These are phyloP conservation scores for Pegoplata infirma DNA, from an alignment of 2,888 invertebrate genomes.

Conservation along the genomic window DNA sequence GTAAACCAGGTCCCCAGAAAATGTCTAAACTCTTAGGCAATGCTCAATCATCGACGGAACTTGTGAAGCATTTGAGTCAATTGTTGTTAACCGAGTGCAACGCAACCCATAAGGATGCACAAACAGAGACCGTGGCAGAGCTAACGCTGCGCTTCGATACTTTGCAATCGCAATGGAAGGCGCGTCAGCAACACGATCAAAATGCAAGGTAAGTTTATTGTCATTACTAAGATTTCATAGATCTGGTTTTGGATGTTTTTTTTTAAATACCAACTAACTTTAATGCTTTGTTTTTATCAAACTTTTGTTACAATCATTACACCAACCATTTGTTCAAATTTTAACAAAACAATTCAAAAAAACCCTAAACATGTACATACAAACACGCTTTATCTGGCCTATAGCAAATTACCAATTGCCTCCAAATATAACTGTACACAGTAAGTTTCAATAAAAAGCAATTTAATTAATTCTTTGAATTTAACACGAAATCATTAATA, in stretches of 20 bases:
- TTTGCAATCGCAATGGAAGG: constrained; percentile 84
- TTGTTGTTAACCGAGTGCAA: constrained; percentile 87
- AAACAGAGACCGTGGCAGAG: constrained; percentile 82
- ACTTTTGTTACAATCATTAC: constrained; percentile 35
- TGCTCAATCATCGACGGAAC: constrained; percentile 88
- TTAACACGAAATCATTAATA: no score
- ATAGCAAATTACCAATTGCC: constrained; percentile 80
- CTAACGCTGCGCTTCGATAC: constrained; percentile 84
- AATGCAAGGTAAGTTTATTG: constrained; percentile 84
- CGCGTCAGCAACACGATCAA: constrained; percentile 86
- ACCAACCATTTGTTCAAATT: constrained; percentile 32
- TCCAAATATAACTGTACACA: constrained; percentile 84
- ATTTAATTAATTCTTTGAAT: no score
- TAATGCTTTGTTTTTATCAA: constrained; percentile 18
- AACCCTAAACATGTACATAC: constrained; percentile 24
- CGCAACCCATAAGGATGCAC: constrained; percentile 83
- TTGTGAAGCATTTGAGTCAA: constrained; percentile 88
- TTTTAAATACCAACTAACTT: constrained; percentile 57
- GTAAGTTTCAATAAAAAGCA: constrained; percentile 80
- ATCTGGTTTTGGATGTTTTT: constrained; percentile 51
- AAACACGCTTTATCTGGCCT: constrained; percentile 59
- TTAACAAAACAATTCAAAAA: constrained; percentile 35
- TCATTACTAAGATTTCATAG: background rate
- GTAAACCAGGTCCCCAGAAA: constrained; percentile 83
- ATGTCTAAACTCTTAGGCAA: constrained; percentile 87